These are phyloP conservation scores for Hydropsyche tenuis DNA, from an alignment of 1,140 invertebrate species.

Conservation along the genomic window DNA sequence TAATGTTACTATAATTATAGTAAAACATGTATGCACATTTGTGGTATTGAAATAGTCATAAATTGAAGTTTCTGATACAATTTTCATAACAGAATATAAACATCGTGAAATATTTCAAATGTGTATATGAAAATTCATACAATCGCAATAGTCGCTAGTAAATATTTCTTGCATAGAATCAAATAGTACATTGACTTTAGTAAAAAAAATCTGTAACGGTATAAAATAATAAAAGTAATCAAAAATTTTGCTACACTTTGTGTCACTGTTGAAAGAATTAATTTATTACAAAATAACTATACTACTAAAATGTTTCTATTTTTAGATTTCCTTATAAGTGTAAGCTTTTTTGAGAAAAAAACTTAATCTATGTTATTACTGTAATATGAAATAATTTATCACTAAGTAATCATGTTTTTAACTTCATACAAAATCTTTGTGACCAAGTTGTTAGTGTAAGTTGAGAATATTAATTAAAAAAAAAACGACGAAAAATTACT, in stretches of 20 bases:
- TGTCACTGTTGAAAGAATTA: constrained; percentile 27
- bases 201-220: neutral
- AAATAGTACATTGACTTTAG: neutral
- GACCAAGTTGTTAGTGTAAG: constrained; percentile 25
- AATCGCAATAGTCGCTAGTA: neutral
- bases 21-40: too few relatives aligned
- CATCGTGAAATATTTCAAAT: neutral
- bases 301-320: constrained; percentile 44
- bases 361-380: constrained; percentile 17
- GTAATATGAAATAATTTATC: constrained; percentile 7
- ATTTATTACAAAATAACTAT: constrained; percentile 24
- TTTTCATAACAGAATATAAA: too few relatives aligned
- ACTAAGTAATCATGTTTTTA: constrained; percentile 19
- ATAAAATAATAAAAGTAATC: constrained; percentile 5
- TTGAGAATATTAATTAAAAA: neutral
- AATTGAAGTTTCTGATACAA: too few relatives aligned
- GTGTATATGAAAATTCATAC: neutral
- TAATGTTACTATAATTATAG: too few relatives aligned
- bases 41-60: too few relatives aligned
- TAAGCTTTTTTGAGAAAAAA: constrained; percentile 22
- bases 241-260: neutral
- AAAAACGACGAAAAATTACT: too few relatives aligned
- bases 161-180: neutral
- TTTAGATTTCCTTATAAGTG: constrained; percentile 47
- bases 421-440: constrained; percentile 27